A percentile compares a stretch with the other conserved stretches of the same genome.
Evolutionary conservation across 2,888 invertebrate genomes (phyloP).

Genomic region (Parnassius apollo): DNA sequence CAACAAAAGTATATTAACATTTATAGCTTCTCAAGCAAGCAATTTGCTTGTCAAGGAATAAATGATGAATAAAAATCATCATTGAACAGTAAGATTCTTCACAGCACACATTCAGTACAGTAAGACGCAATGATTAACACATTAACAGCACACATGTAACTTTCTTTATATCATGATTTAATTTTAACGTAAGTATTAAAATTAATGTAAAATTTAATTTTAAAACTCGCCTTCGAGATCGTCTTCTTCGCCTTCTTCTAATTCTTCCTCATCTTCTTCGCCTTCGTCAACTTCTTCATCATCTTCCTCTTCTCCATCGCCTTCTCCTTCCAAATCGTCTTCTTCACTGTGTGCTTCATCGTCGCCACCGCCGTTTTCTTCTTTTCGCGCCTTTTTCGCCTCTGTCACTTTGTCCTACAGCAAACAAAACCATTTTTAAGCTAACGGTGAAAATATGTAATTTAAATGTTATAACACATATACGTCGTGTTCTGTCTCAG

Average conservation of each 20-base stretch:
- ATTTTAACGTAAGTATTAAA: not conserved
- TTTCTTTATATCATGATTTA: no score
- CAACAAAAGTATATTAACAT: slow-evolving; percentile 43
- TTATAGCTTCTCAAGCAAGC: no score
- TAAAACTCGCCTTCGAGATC: slow-evolving; percentile 80
- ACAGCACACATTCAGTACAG: no score
- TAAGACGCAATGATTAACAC: no score
- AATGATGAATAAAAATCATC: no score
- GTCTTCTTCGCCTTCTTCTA: slow-evolving; percentile 84
- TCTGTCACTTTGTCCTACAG: slow-evolving; percentile 86
- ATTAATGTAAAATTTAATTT: not conserved
- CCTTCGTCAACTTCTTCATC: slow-evolving; percentile 82
- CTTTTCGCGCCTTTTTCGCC: slow-evolving; percentile 89
- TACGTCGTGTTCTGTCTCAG: no score
- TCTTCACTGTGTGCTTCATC: slow-evolving; percentile 83
- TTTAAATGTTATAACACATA: no score
- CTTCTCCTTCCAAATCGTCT: slow-evolving; percentile 84
- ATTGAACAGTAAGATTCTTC: no score
- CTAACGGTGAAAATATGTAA: no score
- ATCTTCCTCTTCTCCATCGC: slow-evolving; percentile 82
- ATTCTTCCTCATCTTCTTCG: slow-evolving; percentile 84
- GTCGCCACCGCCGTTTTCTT: slow-evolving; percentile 86
- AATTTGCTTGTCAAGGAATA: no score
- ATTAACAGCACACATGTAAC: no score
- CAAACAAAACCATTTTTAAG: slow-evolving; percentile 2